Evolutionary conservation across 2,797 vertebrate species (phyloP).

Genomic region (Coranthus polyacanthus): DNA sequence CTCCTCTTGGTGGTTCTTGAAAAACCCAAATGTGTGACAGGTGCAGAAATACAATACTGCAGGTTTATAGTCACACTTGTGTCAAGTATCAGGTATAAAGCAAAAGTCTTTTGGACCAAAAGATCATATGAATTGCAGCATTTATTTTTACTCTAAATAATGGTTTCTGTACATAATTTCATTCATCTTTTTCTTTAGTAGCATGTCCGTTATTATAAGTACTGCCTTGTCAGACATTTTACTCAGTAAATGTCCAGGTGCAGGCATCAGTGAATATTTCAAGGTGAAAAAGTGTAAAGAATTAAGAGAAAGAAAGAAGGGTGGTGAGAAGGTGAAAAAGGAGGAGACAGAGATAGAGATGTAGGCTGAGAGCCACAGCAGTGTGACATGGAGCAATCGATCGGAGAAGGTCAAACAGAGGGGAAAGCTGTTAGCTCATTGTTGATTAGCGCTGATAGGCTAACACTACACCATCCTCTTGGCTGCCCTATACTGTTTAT

Average conservation of each 20-base stretch:
- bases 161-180: background rate
- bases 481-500: constrained; percentile 36
- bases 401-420: constrained; percentile 64
- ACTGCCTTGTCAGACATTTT: background rate
- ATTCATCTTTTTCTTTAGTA: constrained; percentile 24
- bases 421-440: constrained; percentile 67
- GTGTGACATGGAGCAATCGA: constrained; percentile 57
- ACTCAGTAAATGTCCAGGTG: constrained; percentile 21
- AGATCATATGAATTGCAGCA: background rate
- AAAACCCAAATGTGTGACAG: too few species aligned
- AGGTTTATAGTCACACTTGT: too few species aligned
- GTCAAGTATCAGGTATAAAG: too few species aligned
- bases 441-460: constrained; percentile 71
- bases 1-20: too few species aligned
- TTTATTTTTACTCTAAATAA: background rate
- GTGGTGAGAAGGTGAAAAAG: background rate
- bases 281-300: constrained; percentile 32
- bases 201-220: background rate
- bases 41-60: too few species aligned
- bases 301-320: background rate
- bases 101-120: background rate
- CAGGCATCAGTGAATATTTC: constrained; percentile 22
- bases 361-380: constrained; percentile 19
- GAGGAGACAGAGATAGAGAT: constrained; percentile 34
- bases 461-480: constrained; percentile 31